Base-by-base conservation (phyloP, 2,797 vertebrate species). In the Lacerta agilis region DNA sequence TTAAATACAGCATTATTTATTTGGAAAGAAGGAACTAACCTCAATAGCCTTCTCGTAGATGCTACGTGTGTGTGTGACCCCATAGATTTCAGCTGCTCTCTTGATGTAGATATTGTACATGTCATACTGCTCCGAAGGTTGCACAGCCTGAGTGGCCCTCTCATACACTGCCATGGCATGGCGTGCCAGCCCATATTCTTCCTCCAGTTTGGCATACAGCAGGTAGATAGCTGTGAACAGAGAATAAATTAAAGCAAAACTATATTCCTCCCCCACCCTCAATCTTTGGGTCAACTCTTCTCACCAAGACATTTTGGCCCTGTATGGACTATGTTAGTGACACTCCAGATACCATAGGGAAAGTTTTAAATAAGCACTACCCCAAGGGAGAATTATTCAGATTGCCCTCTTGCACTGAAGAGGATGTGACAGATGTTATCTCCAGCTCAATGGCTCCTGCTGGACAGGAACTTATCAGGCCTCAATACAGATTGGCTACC, bases 71-170 rank as follows among this genome's bases (percentile, higher is more conserved):
- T 99, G 98, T 8, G 98, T 99, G 91, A 99, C 98, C 1, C 98
- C 98, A 5, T 99, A 99, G 91, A 99, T 98, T 96, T 99, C 98
- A 0, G 98, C 98, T 0, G 98, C 98, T 83, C 98, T 97, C 95
- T 98, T 98, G 94, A 99, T 99, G 96, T 99, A 98, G 94, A 99
- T 99, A 93, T 99, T 98, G 95, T 98, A 99, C 98, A 99, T 99
- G 61, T 98, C 97, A 15, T 98, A 98, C 88, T 97, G 97, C 94
- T 99, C 98, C 0, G 94, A 94, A 0, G 96, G 94, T 86, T 98
- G 98, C 77, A 99, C 98, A 0, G 98, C 98, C 80, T 97, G 94
- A 0, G 98, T 99, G 79, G 98, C 98, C 0, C 98, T 97, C 93
- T 99, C 98, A 1, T 99, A 99, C 67, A 99, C 98, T 0, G 98